Conservation (phyloP, 1,140 invertebrate species). For the Archegozetes longisetosus region DNA sequence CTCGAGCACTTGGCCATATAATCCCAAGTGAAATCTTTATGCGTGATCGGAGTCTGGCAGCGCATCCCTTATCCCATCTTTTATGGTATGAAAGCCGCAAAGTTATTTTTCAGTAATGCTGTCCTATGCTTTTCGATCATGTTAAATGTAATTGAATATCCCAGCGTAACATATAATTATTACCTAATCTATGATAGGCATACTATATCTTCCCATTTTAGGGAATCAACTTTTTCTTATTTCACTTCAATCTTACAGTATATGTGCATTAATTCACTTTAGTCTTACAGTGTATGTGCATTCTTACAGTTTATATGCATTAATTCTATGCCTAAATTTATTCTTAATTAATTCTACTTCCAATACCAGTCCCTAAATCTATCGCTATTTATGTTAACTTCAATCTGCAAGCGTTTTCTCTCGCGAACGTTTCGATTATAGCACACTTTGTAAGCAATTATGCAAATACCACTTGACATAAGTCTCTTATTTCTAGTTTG, state of each 20-base stretch:
- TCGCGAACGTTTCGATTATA: no score
- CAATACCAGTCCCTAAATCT: no score
- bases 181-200: background rate
- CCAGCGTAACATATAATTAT: slow-evolving; percentile 3
- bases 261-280: background rate
- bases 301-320: no score
- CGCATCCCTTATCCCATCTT: background rate
- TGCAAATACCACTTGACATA: no score
- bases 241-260: background rate
- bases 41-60: background rate
- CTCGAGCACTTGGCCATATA: background rate
- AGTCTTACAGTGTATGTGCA: no score
- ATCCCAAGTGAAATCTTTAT: background rate
- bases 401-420: no score
- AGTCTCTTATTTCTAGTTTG: no score
- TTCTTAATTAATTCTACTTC: no score
- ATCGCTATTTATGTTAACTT: no score
- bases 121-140: slow-evolving; percentile 1
- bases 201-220: background rate
- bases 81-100: background rate
- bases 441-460: no score
- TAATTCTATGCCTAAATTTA: no score
- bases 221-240: background rate
- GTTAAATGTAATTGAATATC: background rate
- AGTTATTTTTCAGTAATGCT: background rate